Evolutionary conservation across 2,797 vertebrate genomes (phyloP).

Genomic region (Typhlichthys subterraneus): DNA sequence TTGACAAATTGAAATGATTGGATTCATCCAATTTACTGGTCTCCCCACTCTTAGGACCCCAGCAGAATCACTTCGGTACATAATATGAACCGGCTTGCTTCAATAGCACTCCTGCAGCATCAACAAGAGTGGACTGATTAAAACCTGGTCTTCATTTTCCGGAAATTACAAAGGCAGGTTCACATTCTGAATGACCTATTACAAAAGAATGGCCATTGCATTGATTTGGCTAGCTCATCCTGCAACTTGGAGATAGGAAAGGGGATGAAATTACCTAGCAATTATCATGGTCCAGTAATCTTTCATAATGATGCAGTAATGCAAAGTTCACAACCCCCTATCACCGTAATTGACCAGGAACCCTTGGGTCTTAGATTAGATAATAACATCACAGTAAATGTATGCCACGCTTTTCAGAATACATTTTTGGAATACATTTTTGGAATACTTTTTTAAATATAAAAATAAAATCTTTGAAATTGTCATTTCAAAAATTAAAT

Average conservation of each 20-base stretch:
- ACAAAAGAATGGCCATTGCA: conserved; percentile 31
- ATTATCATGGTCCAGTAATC: conserved; percentile 29
- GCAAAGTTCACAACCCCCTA: conserved; percentile 11
- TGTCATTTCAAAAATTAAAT: background rate
- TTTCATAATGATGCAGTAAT: conserved; percentile 28
- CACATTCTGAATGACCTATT: conserved; percentile 45
- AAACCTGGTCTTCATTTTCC: conserved; percentile 55
- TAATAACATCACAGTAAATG: conserved; percentile 13
- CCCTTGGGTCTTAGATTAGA: conserved; percentile 10
- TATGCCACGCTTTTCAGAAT: background rate
- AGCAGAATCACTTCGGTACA: conserved; percentile 52
- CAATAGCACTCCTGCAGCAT: conserved; percentile 48
- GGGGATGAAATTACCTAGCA: conserved; percentile 32
- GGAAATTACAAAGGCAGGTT: conserved; percentile 43
- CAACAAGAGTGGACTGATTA: conserved; percentile 69
- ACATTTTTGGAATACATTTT: no score
- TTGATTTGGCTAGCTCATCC: conserved; percentile 49
- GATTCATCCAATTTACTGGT: conserved; percentile 63
- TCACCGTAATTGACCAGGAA: conserved; percentile 8
- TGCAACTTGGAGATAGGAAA: conserved; percentile 25
- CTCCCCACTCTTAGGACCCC: conserved; percentile 54
- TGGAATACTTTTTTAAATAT: no score
- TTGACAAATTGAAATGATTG: conserved; percentile 73
- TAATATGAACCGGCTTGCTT: conserved; percentile 68
- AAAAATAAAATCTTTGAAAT: no score